Conservation (phyloP, 2,888 invertebrate genomes). For the Acrobasis suavella region DNA sequence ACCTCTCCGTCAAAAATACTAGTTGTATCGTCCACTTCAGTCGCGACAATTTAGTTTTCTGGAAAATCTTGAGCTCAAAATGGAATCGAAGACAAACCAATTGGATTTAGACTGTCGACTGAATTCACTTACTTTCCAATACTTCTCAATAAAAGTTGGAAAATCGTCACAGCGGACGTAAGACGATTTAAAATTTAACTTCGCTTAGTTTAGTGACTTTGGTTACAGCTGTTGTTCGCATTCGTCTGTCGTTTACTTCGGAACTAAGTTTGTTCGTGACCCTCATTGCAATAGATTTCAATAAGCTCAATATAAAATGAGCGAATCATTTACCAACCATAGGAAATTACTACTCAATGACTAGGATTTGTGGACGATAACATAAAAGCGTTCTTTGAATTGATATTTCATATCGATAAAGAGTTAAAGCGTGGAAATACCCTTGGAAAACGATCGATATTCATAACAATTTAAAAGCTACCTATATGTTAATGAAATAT, state of each 20-base stretch:
- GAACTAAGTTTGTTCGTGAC: conserved; percentile 33
- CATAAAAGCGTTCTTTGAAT: conserved; percentile 16
- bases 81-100: conserved; percentile 45
- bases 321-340: conserved; percentile 29
- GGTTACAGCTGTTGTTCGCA: conserved; percentile 37
- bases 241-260: conserved; percentile 24
- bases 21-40: conserved; percentile 25
- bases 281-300: conserved; percentile 32
- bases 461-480: not conserved
- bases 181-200: conserved; percentile 36
- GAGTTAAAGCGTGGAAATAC: conserved; percentile 1
- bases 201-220: conserved; percentile 31
- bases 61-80: conserved; percentile 42
- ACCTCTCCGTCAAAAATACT: conserved; percentile 11
- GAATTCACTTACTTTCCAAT: conserved; percentile 29
- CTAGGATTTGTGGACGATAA: conserved; percentile 21
- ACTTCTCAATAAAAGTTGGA: conserved; percentile 29
- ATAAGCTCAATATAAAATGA: conserved; percentile 29
- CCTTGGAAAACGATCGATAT: conserved; percentile 14
- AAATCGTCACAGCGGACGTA: conserved; percentile 27
- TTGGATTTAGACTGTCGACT: conserved; percentile 43
- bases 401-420: conserved; percentile 16
- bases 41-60: conserved; percentile 41
- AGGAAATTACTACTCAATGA: conserved; percentile 25
- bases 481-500: conserved; percentile 16